Evolutionary conservation across 2,797 vertebrate genomes (phyloP), one percentile per base, ranked within the genome.

Genomic region (Podarcis lilfordi): DNA sequence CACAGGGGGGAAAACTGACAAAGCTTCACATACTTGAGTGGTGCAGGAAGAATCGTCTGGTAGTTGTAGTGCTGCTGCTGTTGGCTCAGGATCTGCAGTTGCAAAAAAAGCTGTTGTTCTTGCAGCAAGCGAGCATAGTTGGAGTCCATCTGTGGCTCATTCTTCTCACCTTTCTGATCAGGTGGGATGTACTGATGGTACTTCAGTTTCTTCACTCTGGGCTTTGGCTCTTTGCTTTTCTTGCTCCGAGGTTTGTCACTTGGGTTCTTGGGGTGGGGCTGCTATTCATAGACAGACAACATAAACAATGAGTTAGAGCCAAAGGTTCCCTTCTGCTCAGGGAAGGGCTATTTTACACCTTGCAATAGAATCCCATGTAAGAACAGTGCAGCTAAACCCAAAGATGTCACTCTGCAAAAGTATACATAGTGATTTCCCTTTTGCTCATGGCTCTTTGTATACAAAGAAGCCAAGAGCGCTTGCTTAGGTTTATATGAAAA

Each of bases 161-260:
- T 97, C 96, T 97, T 97, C 96, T 99, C 99, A 84, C 97, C 98
- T 91, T 99, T 99, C 97, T 99, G 98, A 95, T 99, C 98, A 0
- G 99, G 99, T 4, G 99, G 99, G 86, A 99, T 98, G 96, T 99
- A 99, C 92, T 99, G 99, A 93, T 99, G 99, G 94, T 99, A 99
- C 95, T 99, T 99, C 37, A 99, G 82, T 96, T 99, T 99, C 96
- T 98, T 99, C 81, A 99, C 97, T 86, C 98, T 97, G 1, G 98
- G 98, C 91, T 98, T 99, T 74, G 98, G 96, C 86, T 99, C 98
- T 96, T 98, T 99, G 96, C 96, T 97, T 95, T 98, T 99, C 95
- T 99, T 99, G 96, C 97, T 97, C 88, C 98, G 98, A 92, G 97
- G 98, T 94, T 98, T 99, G 88, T 99, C 99, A 1, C 94, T 95